Base-by-base conservation (phyloP, 1,140 invertebrate species). In the Tetraneura akinire region DNA sequence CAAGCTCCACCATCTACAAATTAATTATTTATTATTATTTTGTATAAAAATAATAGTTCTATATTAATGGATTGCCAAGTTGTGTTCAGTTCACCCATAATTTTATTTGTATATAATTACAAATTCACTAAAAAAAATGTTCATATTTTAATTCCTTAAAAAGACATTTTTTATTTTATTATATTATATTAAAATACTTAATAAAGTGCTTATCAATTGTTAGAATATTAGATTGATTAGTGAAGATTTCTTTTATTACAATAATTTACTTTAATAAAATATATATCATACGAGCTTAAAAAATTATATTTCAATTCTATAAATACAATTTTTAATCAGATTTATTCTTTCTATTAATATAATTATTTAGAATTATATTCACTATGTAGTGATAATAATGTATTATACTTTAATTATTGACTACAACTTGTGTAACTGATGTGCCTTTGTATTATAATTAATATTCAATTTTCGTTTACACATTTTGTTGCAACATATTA, bases 151-250 rank as follows among this genome's bases (percentile, higher is more conserved):
- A 76, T 76, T 76, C 71, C 71, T 60, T n/a, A 16, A 47, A 60
- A 78, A 78, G 74, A 78, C 74, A 78, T 60, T 78, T 60, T 45
- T 73, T 62, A n/a, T n/a, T n/a, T n/a, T n/a, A n/a, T n/a, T n/a
- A n/a, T n/a, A n/a, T n/a, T n/a, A n/a, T n/a, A n/a, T 10, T 55
- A 32, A 47, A 29, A 26, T 37, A 55, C 57, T 55, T 74, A 29
- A 9, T 37, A n/a, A 47, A 5, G 16, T 45, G 53, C 49, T 76
- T 57, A 57, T 62, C 9, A 78, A 18, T 57, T 57, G 53, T 62
- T 60, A 78, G 55, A 78, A 78, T 62, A 26, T 74, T 78, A 78
- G 74, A 78, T 55, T 78, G 74, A 78, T n/a, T 78, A 78, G 74
- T 26, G 42, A 70, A 47, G n/a, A 60, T 76, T 57, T 47, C 42